A percentile compares a stretch with the other conserved stretches of the same genome.
Conservation (phyloP, 2,113 vertebrate genomes). For the Mixornis gularis region DNA sequence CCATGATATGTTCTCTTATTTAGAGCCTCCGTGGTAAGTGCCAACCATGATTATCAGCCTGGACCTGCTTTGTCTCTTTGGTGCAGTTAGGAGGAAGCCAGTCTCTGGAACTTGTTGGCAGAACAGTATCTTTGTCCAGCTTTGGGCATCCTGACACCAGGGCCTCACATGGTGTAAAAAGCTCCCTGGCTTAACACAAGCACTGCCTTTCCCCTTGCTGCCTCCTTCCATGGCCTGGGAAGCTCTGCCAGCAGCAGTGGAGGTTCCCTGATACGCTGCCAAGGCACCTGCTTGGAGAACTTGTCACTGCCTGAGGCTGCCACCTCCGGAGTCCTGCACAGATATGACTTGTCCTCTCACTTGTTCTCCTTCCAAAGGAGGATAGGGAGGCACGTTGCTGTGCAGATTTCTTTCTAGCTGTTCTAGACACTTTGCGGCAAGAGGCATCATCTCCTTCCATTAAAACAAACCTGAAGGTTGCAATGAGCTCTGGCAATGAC, state of each 20-base stretch:
- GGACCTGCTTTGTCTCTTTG: background rate
- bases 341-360: rapidly evolving
- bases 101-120: background rate
- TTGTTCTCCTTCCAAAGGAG: background rate
- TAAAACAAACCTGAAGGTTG: background rate
- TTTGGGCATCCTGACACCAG: background rate
- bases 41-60: background rate
- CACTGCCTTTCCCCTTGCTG: background rate
- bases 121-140: background rate
- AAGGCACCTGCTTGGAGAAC: background rate
- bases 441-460: background rate
- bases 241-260: background rate
- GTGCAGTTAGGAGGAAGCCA: background rate
- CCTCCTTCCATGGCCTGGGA: rapidly evolving
- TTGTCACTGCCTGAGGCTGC: background rate
- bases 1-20: background rate
- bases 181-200: background rate
- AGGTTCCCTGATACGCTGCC: background rate
- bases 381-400: background rate
- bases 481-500: background rate
- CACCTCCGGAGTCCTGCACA: background rate
- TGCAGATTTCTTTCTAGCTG: background rate
- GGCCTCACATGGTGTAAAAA: background rate
- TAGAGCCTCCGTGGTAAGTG: background rate
- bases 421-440: background rate